Conservation (phyloP, 2,797 vertebrate genomes). For the Coendou prehensilis region DNA sequence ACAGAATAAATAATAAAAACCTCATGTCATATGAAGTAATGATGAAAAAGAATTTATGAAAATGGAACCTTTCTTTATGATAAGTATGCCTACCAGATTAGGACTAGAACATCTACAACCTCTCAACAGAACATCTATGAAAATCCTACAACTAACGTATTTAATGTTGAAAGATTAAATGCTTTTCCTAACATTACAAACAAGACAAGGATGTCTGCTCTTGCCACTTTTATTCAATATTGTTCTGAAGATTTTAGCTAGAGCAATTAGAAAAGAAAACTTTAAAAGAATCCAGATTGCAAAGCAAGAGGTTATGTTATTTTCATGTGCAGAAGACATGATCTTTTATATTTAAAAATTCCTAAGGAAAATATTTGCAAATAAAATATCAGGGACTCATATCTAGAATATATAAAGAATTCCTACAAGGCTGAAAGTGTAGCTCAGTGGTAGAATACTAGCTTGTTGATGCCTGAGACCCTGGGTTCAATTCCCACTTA, state of each 20-base stretch:
- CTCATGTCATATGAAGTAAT: neutral
- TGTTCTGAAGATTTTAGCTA: neutral
- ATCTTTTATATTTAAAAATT: neutral
- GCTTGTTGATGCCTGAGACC: neutral
- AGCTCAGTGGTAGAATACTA: neutral
- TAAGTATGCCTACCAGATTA: neutral
- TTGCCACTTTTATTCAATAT: neutral
- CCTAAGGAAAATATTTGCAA: conserved; percentile 12
- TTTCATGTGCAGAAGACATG: neutral
- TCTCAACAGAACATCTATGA: neutral
- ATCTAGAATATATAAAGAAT: neutral
- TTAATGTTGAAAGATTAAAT: neutral
- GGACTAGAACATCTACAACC: neutral
- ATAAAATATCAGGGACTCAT: neutral
- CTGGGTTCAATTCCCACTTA: neutral
- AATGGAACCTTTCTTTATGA: neutral
- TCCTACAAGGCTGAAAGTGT: neutral
- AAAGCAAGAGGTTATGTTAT: neutral
- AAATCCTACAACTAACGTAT: neutral
- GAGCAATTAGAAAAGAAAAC: neutral
- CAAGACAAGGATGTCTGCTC: neutral
- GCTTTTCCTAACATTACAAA: neutral
- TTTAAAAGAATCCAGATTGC: neutral
- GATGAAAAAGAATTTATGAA: neutral
- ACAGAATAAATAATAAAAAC: conserved; percentile 3